These are phyloP conservation scores for Anguilla anguilla DNA, from an alignment of 2,797 vertebrate genomes.

Conservation along the genomic window DNA sequence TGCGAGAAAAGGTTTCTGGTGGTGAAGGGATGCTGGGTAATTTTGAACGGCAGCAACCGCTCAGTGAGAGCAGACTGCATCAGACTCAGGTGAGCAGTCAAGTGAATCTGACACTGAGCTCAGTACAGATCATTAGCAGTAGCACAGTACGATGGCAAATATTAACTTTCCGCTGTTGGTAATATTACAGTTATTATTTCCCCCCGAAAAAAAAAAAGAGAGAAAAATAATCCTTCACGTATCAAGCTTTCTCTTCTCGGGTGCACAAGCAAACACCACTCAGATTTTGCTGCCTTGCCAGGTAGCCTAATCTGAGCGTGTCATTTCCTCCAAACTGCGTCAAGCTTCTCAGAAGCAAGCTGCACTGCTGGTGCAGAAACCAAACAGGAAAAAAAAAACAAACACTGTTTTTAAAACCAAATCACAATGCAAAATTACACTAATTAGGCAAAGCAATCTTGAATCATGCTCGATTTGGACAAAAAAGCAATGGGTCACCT, in stretches of 20 bases:
- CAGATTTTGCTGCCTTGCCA: neutral
- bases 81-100: neutral
- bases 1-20: neutral
- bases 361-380: neutral
- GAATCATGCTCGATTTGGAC: neutral
- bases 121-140: neutral
- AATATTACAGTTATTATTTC: neutral
- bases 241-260: neutral
- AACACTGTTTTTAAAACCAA: neutral
- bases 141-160: neutral
- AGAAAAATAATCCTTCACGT: neutral
- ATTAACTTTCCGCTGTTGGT: neutral
- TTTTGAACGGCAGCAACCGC: neutral
- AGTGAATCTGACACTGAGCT: neutral
- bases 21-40: neutral
- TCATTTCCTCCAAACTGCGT: slow-evolving; percentile 8
- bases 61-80: neutral
- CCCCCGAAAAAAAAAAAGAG: neutral
- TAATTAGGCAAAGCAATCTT: neutral
- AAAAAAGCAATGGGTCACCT: neutral
- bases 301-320: neutral
- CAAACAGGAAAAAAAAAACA: neutral
- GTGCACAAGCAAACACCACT: neutral
- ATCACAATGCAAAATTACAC: neutral
- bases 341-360: neutral